Evolutionary conservation across 2,888 invertebrate genomes (phyloP), one percentile per base, ranked within the genome.

Genomic region (Drosophila greeni): DNA sequence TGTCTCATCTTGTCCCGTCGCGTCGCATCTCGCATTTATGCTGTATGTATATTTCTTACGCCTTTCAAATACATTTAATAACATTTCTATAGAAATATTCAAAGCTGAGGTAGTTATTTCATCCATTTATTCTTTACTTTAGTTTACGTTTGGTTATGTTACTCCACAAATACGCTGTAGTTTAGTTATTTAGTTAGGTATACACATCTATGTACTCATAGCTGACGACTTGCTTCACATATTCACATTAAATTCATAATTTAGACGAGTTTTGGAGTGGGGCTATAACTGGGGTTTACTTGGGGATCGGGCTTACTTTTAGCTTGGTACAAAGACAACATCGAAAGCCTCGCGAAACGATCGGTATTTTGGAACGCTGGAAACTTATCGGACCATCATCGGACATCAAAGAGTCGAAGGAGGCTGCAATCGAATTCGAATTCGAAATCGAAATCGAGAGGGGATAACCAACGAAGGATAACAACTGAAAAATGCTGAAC

Each of bases 41-140:
- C 23, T 43, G 45, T 51, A 14, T 39, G 47, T 48, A 47, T 67
- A 48, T 59, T 61, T 68, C 59, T 49, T 70, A 66, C 70, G 66
- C 67, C 45, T 54, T 69, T 73, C 67, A 73, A 75, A 71, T 73
- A 83, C 81, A 73, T 85, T 81, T 68, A 77, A 74, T 81, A 74
- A 74, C 70, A 76, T 74, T 81, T 77, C 79, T 77, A 82, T 84
- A 77, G 83, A 86, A 85, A 85, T 86, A 82, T 84, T 78, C 80
- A 75, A 84, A 73, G 74, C 82, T 86, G 86, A 86, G 86, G 86
- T 86, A 86, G 86, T 85, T 84, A 58, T 82, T 84, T 76, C 73
- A 70, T 81, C 75, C 74, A 78, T 64, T 70, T 51, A 73, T 52
- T 73, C 66, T 67, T 74, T 70, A 26, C 37, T 59, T 40, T 53